Percentiles rank a stretch among this genome's conserved stretches.
phyloP scores from a whole-genome alignment of 2,113 vertebrate species.

The Scomber scombrus region DNA sequence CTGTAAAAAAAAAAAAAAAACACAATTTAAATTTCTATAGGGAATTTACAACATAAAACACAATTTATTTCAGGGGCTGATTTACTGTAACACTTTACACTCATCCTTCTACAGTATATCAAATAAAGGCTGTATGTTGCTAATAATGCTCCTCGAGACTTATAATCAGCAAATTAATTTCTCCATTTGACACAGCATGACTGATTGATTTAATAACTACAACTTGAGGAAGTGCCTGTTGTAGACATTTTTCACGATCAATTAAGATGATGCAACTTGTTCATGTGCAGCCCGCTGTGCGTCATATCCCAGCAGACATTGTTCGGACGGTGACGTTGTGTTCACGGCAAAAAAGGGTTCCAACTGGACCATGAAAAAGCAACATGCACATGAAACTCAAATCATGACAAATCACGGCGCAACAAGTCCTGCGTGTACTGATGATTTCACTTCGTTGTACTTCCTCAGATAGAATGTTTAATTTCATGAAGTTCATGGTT shows the following conservation, averaged over 20 bases:
- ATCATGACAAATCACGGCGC: too few species aligned
- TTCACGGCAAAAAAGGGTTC: too few species aligned
- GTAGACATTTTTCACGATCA: neutral
- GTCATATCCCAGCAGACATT: neutral
- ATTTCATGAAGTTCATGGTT: too few species aligned
- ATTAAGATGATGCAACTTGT: neutral
- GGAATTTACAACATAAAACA: neutral
- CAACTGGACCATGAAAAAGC: too few species aligned
- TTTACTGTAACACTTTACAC: neutral
- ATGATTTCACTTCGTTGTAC: slow-evolving; percentile 2
- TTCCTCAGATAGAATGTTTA: neutral
- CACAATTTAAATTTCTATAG: neutral
- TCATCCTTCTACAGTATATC: neutral
- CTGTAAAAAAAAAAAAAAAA: too few species aligned
- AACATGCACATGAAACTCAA: too few species aligned
- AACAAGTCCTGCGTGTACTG: neutral
- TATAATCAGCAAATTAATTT: neutral
- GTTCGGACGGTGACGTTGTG: too few species aligned
- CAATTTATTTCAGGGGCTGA: neutral
- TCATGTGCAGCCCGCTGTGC: neutral
- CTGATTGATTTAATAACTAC: slow-evolving; percentile 3
- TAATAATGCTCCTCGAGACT: neutral
- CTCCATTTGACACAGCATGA: neutral
- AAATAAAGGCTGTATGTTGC: too few species aligned
- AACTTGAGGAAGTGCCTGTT: neutral